phyloP scores from a whole-genome alignment of 2,113 vertebrate species.

The Bubo blakistoni region DNA sequence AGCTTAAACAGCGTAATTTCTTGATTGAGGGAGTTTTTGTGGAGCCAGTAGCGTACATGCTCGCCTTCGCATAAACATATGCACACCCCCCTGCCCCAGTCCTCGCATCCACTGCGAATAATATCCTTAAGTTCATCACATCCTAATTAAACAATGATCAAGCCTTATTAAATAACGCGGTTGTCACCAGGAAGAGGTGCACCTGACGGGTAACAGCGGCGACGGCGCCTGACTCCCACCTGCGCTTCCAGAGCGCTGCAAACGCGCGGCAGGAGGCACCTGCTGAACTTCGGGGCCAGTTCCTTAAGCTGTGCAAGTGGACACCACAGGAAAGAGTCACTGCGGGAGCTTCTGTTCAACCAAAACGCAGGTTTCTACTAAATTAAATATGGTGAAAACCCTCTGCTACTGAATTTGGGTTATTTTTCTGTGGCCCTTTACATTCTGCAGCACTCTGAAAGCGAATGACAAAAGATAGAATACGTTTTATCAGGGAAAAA shows the following conservation, averaged over 20 bases:
- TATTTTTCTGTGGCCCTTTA: neutral
- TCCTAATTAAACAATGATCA: neutral
- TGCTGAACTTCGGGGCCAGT: neutral
- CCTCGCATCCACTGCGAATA: accelerated
- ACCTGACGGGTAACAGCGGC: neutral
- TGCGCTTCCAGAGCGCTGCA: neutral
- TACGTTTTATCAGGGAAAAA: neutral
- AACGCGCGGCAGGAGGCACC: neutral
- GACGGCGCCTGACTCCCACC: neutral
- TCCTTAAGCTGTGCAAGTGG: accelerated
- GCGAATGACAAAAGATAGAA: neutral
- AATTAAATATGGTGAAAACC: neutral
- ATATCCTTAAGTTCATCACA: neutral
- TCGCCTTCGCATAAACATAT: neutral
- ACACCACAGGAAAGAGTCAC: accelerated
- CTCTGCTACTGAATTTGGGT: neutral
- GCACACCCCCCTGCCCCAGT: accelerated
- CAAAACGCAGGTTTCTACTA: neutral
- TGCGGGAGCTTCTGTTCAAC: neutral
- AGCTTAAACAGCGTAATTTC: neutral
- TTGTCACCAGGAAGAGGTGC: neutral
- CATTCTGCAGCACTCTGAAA: neutral
- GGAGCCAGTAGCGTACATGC: neutral
- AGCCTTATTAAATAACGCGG: accelerated
- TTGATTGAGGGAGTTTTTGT: neutral